These are phyloP conservation scores for Ceyx margarethae DNA, from an alignment of 2,113 vertebrate species.

Conservation along the genomic window DNA sequence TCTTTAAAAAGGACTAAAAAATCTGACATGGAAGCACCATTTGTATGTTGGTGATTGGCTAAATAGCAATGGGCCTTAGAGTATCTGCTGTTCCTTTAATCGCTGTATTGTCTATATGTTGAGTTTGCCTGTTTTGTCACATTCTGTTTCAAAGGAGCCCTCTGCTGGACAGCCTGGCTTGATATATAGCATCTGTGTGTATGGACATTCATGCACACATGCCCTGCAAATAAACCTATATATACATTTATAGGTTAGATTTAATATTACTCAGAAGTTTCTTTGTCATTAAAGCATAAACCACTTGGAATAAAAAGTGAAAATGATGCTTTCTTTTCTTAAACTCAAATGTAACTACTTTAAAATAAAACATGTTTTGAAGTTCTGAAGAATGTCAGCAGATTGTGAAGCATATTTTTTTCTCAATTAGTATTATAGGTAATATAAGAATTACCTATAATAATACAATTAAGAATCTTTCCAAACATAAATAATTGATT, in stretches of 20 bases:
- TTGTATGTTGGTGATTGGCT: slow-evolving; percentile 2
- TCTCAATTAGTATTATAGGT: slow-evolving; percentile 66
- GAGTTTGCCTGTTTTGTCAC: slow-evolving; percentile 48
- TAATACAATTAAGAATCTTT: slow-evolving; percentile 43
- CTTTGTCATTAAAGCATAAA: slow-evolving; percentile 1
- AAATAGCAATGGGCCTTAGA: not conserved
- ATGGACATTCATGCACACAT: not conserved
- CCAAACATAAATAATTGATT: slow-evolving; percentile 54
- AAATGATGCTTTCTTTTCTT: slow-evolving; percentile 43
- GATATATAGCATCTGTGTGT: not conserved
- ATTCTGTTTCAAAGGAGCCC: slow-evolving; percentile 82
- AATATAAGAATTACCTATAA: slow-evolving; percentile 53
- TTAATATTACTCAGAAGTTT: slow-evolving; percentile 35
- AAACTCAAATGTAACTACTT: slow-evolving; percentile 31
- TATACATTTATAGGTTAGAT: not conserved
- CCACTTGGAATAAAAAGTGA: slow-evolving; percentile 18
- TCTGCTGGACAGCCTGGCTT: slow-evolving; percentile 76
- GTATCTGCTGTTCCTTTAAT: slow-evolving; percentile 16
- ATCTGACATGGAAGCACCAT: not conserved
- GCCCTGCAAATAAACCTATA: not conserved
- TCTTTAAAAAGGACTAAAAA: not conserved
- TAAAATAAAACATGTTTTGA: slow-evolving; percentile 61
- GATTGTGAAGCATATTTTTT: slow-evolving; percentile 53
- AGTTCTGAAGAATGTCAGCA: not conserved
- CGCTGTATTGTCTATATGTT: slow-evolving; percentile 50